Conservation (phyloP, 2,797 vertebrate genomes). For the Macrochelys suwanniensis region DNA sequence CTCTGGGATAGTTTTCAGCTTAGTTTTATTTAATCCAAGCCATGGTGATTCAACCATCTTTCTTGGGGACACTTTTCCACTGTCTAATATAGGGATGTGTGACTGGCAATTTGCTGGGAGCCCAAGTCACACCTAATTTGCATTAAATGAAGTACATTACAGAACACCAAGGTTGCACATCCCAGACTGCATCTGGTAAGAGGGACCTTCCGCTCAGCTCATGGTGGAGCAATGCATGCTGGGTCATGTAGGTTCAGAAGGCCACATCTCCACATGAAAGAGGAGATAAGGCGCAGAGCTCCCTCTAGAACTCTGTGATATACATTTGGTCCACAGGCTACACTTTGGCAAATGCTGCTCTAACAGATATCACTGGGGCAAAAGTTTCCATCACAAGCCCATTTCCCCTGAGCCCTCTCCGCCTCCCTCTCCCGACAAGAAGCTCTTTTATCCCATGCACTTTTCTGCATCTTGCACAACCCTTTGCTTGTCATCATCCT, state of each 20-base stretch:
- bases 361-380: background rate
- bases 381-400: background rate
- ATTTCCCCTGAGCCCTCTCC: background rate
- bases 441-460: background rate
- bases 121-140: background rate
- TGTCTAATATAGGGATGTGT: background rate
- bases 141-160: background rate
- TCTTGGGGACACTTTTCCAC: background rate
- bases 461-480: background rate
- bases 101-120: background rate
- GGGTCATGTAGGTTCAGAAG: background rate
- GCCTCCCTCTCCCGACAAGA: background rate
- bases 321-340: background rate
- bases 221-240: background rate
- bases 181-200: background rate
- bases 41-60: background rate
- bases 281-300: background rate
- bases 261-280: background rate
- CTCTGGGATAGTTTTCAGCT: background rate
- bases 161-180: background rate
- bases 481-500: background rate
- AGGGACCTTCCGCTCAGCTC: background rate
- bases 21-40: constrained; percentile 19
- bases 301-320: background rate
- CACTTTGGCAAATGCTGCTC: background rate